phyloP scores from a whole-genome alignment of 2,113 vertebrate species.

The Jaculus jaculus region DNA sequence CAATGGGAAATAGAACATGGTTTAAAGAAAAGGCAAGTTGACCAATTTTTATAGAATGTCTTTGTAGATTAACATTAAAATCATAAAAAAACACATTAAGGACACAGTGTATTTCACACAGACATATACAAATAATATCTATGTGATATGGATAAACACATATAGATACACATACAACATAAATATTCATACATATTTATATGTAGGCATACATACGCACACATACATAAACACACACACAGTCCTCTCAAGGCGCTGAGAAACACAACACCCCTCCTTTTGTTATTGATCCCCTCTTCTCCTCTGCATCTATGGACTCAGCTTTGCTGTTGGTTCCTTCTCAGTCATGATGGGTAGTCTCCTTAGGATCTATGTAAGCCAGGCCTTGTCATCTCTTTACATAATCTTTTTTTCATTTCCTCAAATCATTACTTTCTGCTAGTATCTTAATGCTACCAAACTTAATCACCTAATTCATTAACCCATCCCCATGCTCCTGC shows the following conservation, averaged over 20 bases:
- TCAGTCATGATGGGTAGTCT: not conserved
- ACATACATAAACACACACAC: not conserved
- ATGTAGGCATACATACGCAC: not conserved
- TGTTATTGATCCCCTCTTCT: not conserved
- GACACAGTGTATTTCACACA: not conserved
- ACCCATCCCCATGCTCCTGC: not conserved
- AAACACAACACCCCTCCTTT: fast-evolving
- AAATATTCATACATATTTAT: not conserved
- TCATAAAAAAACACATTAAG: not conserved
- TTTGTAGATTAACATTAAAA: not conserved
- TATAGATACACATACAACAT: not conserved
- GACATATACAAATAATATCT: not conserved
- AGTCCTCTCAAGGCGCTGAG: not conserved
- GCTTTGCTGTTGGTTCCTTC: not conserved
- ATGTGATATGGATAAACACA: not conserved
- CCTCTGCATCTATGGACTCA: not conserved
- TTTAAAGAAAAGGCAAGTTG: not conserved
- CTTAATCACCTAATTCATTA: not conserved
- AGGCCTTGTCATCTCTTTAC: not conserved
- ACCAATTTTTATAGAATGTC: not conserved
- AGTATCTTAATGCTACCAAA: not conserved
- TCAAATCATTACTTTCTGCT: not conserved
- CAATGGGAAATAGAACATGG: not conserved
- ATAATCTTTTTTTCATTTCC: not conserved
- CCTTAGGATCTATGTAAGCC: not conserved